Percentiles rank a stretch among this genome's conserved stretches.
phyloP scores from a whole-genome alignment of 2,888 invertebrate species.

The Apodemia mormo region DNA sequence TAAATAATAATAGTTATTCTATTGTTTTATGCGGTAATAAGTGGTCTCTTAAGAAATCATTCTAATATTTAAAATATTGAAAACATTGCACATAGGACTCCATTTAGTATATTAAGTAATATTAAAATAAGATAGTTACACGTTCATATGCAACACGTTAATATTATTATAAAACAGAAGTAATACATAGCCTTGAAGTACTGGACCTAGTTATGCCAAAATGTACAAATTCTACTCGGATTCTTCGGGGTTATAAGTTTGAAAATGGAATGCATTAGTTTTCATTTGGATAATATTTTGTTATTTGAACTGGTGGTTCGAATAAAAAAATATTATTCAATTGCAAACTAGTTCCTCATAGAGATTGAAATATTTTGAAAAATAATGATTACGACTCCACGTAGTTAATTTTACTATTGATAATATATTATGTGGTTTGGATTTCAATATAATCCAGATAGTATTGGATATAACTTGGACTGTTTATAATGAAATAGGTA shows the following conservation, averaged over 20 bases:
- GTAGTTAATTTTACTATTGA: too few species aligned
- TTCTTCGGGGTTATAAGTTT: not conserved
- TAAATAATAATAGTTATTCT: constrained; percentile 39
- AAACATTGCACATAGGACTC: not conserved
- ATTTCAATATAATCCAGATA: too few species aligned
- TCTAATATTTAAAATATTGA: not conserved
- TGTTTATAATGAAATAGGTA: too few species aligned
- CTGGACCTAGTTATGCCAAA: not conserved
- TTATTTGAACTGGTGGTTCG: not conserved
- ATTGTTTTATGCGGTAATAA: constrained; percentile 33
- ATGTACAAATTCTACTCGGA: not conserved
- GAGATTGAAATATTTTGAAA: not conserved
- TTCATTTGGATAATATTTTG: too few species aligned
- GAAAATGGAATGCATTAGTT: not conserved
- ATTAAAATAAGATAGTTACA: not conserved
- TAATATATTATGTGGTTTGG: too few species aligned
- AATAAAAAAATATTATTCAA: not conserved
- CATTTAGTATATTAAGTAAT: not conserved
- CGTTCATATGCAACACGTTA: not conserved
- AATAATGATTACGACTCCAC: not conserved
- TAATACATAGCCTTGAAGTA: not conserved
- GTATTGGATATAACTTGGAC: too few species aligned
- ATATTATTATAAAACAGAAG: not conserved
- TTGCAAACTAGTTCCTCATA: not conserved
- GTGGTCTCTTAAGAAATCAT: constrained; percentile 28